These are phyloP conservation scores for Artibeus jamaicensis DNA, from an alignment of 2,797 vertebrate species.

Conservation along the genomic window DNA sequence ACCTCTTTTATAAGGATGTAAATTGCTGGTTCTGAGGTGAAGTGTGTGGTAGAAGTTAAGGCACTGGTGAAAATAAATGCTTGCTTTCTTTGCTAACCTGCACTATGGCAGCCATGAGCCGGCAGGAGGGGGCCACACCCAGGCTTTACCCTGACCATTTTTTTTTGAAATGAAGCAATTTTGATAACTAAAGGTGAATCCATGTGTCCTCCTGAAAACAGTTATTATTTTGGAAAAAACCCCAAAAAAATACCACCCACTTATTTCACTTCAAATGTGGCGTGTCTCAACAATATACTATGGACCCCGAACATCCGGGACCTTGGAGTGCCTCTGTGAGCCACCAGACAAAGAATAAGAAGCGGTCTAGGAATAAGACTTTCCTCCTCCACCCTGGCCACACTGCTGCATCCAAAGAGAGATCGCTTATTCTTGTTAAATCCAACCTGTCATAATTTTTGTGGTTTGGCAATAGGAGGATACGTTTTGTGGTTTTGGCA, in stretches of 20 bases:
- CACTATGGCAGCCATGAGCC: conserved; percentile 8
- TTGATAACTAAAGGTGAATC: conserved; percentile 12
- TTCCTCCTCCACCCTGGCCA: not conserved
- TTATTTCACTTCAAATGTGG: not conserved
- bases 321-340: not conserved
- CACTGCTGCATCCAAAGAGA: not conserved
- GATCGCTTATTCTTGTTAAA: conserved; percentile 3
- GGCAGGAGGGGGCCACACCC: not conserved
- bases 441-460: not conserved
- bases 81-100: conserved; percentile 61
- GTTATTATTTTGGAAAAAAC: not conserved
- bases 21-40: conserved; percentile 73
- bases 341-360: not conserved
- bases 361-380: not conserved
- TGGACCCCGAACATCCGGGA: not conserved
- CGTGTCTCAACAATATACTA: not conserved
- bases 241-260: not conserved
- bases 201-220: not conserved
- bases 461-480: not conserved
- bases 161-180: conserved; percentile 22
- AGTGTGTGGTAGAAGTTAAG: conserved; percentile 64
- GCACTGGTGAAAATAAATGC: conserved; percentile 68
- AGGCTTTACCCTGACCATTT: not conserved
- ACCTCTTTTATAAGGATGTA: conserved; percentile 71
- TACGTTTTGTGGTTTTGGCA: too few species aligned